Percentiles rank a stretch among this genome's conserved stretches.
phyloP scores from a whole-genome alignment of 2,113 vertebrate species.

The Mastomys natalensis region DNA sequence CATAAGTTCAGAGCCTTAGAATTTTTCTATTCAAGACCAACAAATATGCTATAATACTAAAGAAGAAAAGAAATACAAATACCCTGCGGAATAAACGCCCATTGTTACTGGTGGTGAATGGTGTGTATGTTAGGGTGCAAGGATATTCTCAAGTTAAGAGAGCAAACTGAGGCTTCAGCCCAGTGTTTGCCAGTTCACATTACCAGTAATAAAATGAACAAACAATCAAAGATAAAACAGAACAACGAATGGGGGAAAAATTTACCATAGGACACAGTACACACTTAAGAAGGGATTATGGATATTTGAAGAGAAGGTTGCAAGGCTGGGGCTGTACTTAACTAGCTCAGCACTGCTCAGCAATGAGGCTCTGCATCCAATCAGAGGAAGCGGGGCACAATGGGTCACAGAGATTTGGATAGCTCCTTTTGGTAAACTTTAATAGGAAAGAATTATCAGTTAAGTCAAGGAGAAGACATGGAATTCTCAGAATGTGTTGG shows the following conservation, averaged over 20 bases:
- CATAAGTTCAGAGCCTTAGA: background rate
- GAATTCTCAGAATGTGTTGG: background rate
- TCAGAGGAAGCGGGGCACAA: background rate
- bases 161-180: background rate
- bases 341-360: no score
- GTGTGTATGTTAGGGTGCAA: background rate
- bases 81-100: background rate
- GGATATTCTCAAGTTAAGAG: no score
- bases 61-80: background rate
- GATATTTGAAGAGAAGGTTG: background rate
- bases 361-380: background rate
- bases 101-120: background rate
- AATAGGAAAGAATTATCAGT: background rate
- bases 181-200: background rate
- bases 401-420: background rate
- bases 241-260: background rate
- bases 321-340: background rate
- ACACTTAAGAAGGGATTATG: no score
- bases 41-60: background rate
- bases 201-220: background rate
- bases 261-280: background rate
- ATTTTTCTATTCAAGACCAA: constrained; percentile 33
- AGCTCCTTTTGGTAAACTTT: background rate
- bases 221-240: background rate
- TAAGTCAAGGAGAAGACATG: background rate